Conservation (phyloP, 2,888 invertebrate genomes). For the Beris morrisii region DNA sequence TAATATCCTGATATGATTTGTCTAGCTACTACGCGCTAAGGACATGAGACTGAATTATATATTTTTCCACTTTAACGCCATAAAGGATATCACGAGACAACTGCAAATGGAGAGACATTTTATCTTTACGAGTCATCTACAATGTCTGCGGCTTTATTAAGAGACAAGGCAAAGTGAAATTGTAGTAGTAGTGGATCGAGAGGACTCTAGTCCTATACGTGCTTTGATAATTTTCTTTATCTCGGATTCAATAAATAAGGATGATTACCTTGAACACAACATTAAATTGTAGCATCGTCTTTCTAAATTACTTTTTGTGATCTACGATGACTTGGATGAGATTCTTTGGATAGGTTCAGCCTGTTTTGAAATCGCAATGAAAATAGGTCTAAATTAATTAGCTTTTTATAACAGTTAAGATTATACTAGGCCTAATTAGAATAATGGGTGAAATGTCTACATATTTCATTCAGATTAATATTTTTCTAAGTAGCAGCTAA, state of each 20-base stretch:
- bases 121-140: constrained; percentile 31
- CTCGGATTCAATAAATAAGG: constrained; percentile 26
- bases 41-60: constrained; percentile 29
- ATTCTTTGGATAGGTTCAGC: too few relatives aligned
- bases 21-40: constrained; percentile 28
- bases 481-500: too few relatives aligned
- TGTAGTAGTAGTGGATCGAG: background rate
- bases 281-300: constrained; percentile 19
- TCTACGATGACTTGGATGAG: too few relatives aligned
- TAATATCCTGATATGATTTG: constrained; percentile 32
- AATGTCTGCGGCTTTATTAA: constrained; percentile 29
- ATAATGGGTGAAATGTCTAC: too few relatives aligned
- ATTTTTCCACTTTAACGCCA: constrained; percentile 33
- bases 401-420: too few relatives aligned
- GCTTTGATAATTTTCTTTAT: constrained; percentile 24
- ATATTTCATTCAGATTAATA: too few relatives aligned
- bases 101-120: constrained; percentile 14
- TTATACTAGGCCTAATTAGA: too few relatives aligned
- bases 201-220: background rate
- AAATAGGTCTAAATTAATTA: too few relatives aligned
- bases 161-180: constrained; percentile 16
- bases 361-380: too few relatives aligned
- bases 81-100: constrained; percentile 24
- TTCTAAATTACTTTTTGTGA: background rate
- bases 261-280: constrained; percentile 29